These are phyloP conservation scores for Synergus laeviventris DNA, from an alignment of 2,888 invertebrate species.

Conservation along the genomic window DNA sequence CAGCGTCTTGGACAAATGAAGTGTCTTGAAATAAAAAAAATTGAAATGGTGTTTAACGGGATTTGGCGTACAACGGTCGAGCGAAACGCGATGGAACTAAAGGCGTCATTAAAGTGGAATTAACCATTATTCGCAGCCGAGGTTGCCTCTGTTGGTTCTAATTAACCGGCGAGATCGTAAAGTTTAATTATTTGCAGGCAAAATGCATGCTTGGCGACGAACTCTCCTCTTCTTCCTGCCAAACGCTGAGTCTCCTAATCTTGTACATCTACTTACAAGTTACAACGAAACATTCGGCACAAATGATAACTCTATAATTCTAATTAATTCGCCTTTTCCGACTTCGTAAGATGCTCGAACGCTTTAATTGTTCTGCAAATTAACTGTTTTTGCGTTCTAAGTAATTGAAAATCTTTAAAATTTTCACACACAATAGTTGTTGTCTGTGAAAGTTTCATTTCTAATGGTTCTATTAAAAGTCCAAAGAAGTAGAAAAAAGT, in stretches of 20 bases:
- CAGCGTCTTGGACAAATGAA: slow-evolving; percentile 31
- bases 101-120: slow-evolving; percentile 55
- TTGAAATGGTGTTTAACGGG: slow-evolving; percentile 38
- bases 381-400: slow-evolving; percentile 2
- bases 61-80: slow-evolving; percentile 40
- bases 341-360: neutral
- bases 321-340: slow-evolving; percentile 15
- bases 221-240: slow-evolving; percentile 37
- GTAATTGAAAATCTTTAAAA: too few relatives aligned
- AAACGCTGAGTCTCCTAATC: slow-evolving; percentile 20
- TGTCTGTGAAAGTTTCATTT: too few relatives aligned
- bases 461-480: too few relatives aligned
- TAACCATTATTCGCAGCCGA: slow-evolving; percentile 58
- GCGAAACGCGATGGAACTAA: slow-evolving; percentile 55
- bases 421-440: too few relatives aligned
- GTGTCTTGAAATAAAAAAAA: slow-evolving; percentile 35
- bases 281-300: slow-evolving; percentile 16
- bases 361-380: neutral
- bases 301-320: slow-evolving; percentile 30
- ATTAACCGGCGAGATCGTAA: slow-evolving; percentile 57
- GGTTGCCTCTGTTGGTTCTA: slow-evolving; percentile 56
- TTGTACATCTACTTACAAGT: slow-evolving; percentile 23
- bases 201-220: slow-evolving; percentile 54
- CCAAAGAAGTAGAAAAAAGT: too few relatives aligned
- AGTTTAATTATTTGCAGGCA: slow-evolving; percentile 57